These are phyloP conservation scores for Myiopsitta monachus DNA, from an alignment of 2,113 vertebrate species.

Conservation along the genomic window DNA sequence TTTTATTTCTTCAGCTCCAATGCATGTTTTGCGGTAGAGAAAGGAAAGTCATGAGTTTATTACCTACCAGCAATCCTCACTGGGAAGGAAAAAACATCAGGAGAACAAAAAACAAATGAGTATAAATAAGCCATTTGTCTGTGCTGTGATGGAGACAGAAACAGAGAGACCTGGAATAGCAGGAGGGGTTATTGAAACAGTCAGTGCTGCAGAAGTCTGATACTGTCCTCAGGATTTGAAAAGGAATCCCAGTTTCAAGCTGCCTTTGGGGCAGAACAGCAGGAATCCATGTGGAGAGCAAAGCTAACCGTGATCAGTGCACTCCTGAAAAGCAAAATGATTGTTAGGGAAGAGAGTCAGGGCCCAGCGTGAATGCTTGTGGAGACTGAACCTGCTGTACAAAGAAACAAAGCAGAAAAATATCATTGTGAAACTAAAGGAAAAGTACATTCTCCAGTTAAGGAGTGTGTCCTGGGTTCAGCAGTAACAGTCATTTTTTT, in stretches of 20 bases:
- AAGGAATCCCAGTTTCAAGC: neutral
- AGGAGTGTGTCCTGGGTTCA: too few species aligned
- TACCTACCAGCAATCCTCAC: neutral
- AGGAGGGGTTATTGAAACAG: neutral
- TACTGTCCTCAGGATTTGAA: neutral
- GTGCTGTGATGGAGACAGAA: neutral
- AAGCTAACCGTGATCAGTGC: neutral
- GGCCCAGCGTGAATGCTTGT: neutral
- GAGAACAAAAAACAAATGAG: neutral
- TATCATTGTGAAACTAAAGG: accelerated
- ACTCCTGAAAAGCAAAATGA: neutral
- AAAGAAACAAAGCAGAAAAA: neutral
- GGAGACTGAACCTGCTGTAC: neutral
- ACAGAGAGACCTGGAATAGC: neutral
- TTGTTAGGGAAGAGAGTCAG: neutral
- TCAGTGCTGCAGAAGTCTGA: neutral
- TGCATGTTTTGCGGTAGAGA: neutral
- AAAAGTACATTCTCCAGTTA: neutral
- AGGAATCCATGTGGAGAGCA: neutral
- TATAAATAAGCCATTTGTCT: neutral
- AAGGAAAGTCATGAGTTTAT: neutral
- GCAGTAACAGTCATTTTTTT: too few species aligned
- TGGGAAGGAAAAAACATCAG: neutral
- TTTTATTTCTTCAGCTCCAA: neutral
- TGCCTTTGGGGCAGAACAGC: neutral